phyloP scores from a whole-genome alignment of 1,140 invertebrate genomes.

The Muscidifurax raptorellus region DNA sequence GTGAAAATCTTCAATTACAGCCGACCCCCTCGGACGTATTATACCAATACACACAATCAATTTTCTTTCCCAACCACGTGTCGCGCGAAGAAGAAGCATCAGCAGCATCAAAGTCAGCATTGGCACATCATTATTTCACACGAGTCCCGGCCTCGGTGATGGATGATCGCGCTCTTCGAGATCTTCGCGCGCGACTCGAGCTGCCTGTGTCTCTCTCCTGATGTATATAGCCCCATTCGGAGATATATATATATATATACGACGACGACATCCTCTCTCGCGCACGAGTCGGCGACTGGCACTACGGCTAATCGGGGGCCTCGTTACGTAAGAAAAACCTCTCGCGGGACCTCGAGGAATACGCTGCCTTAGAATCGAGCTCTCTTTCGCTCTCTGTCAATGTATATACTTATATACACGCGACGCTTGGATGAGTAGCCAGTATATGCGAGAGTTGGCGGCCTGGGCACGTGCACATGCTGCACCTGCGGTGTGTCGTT shows the following conservation, averaged over 20 bases:
- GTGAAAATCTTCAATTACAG: background rate
- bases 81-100: background rate
- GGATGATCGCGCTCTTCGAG: background rate
- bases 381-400: background rate
- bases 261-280: constrained; percentile 47
- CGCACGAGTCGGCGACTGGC: constrained; percentile 25
- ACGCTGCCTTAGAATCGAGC: background rate
- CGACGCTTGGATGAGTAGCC: background rate
- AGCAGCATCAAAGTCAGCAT: background rate
- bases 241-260: no score
- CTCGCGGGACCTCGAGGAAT: background rate
- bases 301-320: constrained; percentile 57
- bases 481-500: background rate
- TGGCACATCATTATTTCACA: constrained; percentile 36
- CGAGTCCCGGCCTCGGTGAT: background rate
- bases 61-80: background rate
- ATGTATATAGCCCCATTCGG: background rate
- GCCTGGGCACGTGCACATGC: background rate
- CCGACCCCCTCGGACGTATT: background rate
- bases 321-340: constrained; percentile 54
- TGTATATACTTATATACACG: background rate
- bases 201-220: background rate
- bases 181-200: background rate
- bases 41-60: background rate
- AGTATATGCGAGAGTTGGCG: background rate